These are phyloP conservation scores for Otus sunia DNA, from an alignment of 2,113 vertebrate species.

Conservation along the genomic window DNA sequence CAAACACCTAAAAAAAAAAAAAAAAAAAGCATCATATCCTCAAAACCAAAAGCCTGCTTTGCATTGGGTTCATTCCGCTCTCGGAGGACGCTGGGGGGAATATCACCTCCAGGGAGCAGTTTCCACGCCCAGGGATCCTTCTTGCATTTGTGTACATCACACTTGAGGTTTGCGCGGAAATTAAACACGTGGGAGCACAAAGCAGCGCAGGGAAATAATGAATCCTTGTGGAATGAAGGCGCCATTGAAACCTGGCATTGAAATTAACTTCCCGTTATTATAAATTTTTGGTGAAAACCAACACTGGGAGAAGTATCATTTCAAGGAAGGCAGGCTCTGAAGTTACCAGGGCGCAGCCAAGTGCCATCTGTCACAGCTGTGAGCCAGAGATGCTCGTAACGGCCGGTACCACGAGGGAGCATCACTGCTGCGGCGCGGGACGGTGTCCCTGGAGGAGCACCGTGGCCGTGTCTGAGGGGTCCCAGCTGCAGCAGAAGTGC, in stretches of 20 bases:
- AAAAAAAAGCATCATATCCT: no score
- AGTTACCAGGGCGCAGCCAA: no score
- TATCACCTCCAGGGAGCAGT: neutral
- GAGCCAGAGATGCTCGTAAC: no score
- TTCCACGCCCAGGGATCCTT: neutral
- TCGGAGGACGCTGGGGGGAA: neutral
- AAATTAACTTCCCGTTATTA: neutral
- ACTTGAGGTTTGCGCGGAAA: neutral
- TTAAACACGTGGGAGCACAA: neutral
- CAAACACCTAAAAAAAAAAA: neutral
- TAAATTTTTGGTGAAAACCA: neutral
- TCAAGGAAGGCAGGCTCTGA: neutral
- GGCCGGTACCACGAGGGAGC: no score
- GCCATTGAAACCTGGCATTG: neutral
- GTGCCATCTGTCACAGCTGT: no score
- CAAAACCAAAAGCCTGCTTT: neutral
- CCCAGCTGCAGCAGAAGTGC: no score
- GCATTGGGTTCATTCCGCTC: neutral
- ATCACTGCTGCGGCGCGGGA: no score
- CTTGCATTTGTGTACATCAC: neutral
- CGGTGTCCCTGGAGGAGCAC: no score
- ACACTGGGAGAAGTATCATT: neutral
- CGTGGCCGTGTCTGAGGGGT: no score
- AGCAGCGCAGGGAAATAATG: neutral
- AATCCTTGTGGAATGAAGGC: neutral